phyloP scores from a whole-genome alignment of 2,888 invertebrate genomes.

The Pseudeuparius sepicola region DNA sequence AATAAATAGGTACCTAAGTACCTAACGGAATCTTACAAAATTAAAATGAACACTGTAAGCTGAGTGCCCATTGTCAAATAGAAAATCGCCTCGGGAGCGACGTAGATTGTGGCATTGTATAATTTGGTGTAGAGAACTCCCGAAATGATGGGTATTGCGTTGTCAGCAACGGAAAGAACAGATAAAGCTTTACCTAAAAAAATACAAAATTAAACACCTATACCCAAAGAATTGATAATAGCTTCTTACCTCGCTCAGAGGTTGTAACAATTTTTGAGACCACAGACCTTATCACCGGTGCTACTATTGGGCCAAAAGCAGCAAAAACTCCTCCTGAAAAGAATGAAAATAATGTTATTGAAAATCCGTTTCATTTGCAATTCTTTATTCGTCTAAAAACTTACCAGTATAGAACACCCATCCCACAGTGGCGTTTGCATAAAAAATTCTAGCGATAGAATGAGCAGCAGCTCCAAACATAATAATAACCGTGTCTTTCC shows the following conservation, averaged over 20 bases:
- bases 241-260: constrained; percentile 54
- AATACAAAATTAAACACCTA: constrained; percentile 9
- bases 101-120: constrained; percentile 56
- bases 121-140: constrained; percentile 63
- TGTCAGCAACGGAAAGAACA: constrained; percentile 68
- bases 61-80: constrained; percentile 65
- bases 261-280: constrained; percentile 65
- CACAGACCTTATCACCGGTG: constrained; percentile 71
- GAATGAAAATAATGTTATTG: constrained; percentile 10
- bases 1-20: constrained; percentile 2
- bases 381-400: constrained; percentile 18
- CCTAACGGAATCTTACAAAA: constrained; percentile 47
- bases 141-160: constrained; percentile 66
- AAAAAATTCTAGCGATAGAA: constrained; percentile 57
- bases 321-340: constrained; percentile 57
- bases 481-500: constrained; percentile 64
- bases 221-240: background rate
- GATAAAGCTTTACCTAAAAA: constrained; percentile 63
- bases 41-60: constrained; percentile 51
- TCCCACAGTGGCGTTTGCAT: constrained; percentile 47
- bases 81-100: constrained; percentile 53
- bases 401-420: constrained; percentile 53
- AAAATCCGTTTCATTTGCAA: background rate
- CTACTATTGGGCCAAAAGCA: constrained; percentile 68
- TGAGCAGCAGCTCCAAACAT: constrained; percentile 63